Percentiles rank a stretch among this genome's conserved stretches.
These are phyloP conservation scores for Neosilurus hyrtlii DNA, from an alignment of 2,797 vertebrate species.

Conservation along the genomic window DNA sequence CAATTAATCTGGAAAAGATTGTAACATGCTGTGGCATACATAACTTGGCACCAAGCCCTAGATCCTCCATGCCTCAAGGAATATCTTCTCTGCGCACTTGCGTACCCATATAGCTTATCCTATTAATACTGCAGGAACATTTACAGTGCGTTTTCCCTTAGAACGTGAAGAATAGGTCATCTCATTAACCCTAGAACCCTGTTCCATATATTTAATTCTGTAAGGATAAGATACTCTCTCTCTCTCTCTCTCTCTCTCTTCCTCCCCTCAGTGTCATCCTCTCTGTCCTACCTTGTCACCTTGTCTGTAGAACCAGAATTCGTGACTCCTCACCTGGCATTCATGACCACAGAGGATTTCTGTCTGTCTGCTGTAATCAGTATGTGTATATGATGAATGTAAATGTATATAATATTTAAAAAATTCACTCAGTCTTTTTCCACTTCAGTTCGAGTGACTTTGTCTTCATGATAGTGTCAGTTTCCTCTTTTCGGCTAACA, in stretches of 20 bases:
- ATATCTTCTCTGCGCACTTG: conserved; percentile 17
- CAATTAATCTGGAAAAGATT: conserved; percentile 31
- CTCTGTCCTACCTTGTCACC: neutral
- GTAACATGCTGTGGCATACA: conserved; percentile 53
- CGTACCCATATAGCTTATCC: conserved; percentile 30
- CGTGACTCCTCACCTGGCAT: neutral
- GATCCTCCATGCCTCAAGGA: conserved; percentile 43
- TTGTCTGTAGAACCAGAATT: neutral
- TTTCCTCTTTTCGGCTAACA: too few species aligned
- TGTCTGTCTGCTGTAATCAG: too few species aligned
- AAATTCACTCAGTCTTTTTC: too few species aligned
- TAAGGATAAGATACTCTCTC: conserved; percentile 53
- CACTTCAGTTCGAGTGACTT: too few species aligned
- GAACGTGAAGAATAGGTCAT: conserved; percentile 37
- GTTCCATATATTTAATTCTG: conserved; percentile 60
- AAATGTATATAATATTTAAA: too few species aligned
- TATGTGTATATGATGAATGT: too few species aligned
- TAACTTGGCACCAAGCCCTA: conserved; percentile 46
- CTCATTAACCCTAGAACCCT: conserved; percentile 44
- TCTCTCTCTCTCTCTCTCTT: neutral
- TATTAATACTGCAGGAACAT: conserved; percentile 46
- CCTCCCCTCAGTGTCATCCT: neutral
- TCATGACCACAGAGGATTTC: neutral
- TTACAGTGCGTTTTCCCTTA: conserved; percentile 36
- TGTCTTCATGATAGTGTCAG: too few species aligned